phyloP scores from a whole-genome alignment of 2,113 vertebrate genomes.

The Lycaon pictus region DNA sequence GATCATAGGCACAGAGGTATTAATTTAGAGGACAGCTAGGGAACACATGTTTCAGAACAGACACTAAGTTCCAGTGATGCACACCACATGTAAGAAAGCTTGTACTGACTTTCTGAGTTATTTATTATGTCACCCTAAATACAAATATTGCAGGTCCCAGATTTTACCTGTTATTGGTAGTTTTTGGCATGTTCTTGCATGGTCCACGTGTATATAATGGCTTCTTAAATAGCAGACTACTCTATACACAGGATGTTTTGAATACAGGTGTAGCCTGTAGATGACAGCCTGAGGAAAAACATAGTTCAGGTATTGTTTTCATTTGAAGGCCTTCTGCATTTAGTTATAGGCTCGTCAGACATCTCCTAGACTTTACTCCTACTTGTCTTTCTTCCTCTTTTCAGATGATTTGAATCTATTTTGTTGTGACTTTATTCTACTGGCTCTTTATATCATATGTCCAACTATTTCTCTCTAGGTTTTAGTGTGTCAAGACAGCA shows the following conservation, averaged over 20 bases:
- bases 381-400: not conserved
- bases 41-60: rapidly evolving
- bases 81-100: not conserved
- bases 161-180: not conserved
- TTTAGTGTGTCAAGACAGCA: not conserved
- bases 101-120: not conserved
- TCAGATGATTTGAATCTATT: too few relatives aligned
- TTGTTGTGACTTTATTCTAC: not conserved
- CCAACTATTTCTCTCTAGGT: not conserved
- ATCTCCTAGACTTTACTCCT: too few relatives aligned
- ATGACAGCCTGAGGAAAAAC: too few relatives aligned
- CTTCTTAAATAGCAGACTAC: not conserved
- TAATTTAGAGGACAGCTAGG: not conserved
- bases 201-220: too few relatives aligned
- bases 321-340: rapidly evolving
- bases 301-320: too few relatives aligned
- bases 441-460: not conserved
- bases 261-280: rapidly evolving
- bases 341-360: too few relatives aligned
- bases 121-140: too few relatives aligned
- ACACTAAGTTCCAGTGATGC: too few relatives aligned
- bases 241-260: rapidly evolving
- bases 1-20: not conserved
- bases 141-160: not conserved
- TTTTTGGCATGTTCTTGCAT: not conserved